Conservation (phyloP, 2,888 invertebrate species). For the Disparrhopalites patrizii region DNA sequence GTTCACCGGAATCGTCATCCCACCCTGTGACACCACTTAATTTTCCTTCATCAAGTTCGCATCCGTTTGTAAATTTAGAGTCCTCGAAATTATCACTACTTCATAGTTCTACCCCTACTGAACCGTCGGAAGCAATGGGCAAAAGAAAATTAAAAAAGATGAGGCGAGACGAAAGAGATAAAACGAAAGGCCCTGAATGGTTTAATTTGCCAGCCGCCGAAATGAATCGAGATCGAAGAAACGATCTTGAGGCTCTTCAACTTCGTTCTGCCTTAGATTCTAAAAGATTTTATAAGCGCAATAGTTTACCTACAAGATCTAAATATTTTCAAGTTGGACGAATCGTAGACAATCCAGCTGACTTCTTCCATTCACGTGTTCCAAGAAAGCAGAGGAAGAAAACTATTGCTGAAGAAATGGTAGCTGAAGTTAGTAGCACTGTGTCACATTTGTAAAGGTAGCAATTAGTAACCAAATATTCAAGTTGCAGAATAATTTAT, state of each 20-base stretch:
- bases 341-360: constrained; percentile 73
- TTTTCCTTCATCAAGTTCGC: constrained; percentile 18
- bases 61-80: constrained; percentile 8
- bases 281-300: constrained; percentile 91
- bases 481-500: neutral
- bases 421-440: constrained; percentile 29
- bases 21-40: constrained; percentile 1
- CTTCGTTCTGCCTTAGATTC: constrained; percentile 91
- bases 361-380: constrained; percentile 77
- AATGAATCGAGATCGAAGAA: constrained; percentile 79
- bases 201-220: constrained; percentile 84
- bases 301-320: constrained; percentile 77
- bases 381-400: constrained; percentile 81
- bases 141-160: constrained; percentile 34
- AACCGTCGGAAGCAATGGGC: constrained; percentile 32
- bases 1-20: neutral
- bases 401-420: constrained; percentile 80
- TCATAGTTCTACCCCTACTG: constrained; percentile 27
- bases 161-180: constrained; percentile 63
- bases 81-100: constrained; percentile 27
- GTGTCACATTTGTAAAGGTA: constrained; percentile 10
- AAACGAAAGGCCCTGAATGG: constrained; percentile 84
- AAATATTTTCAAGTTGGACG: constrained; percentile 85
- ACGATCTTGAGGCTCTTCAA: constrained; percentile 81
- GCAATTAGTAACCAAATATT: too few species aligned